These are phyloP conservation scores for Daphoenositta chrysoptera DNA, from an alignment of 2,113 vertebrate genomes.

Conservation along the genomic window DNA sequence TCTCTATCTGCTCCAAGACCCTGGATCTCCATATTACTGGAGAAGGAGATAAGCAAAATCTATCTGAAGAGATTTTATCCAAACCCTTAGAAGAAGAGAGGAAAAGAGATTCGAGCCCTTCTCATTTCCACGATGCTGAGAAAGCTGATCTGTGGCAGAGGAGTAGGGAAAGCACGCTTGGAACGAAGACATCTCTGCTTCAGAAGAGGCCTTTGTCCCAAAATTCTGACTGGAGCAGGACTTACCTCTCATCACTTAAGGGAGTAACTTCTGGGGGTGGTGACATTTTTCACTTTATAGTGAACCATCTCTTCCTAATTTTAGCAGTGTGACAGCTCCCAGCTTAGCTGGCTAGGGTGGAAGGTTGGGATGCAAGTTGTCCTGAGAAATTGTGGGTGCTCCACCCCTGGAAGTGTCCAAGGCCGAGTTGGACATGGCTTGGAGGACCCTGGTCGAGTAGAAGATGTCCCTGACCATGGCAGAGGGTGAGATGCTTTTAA, in stretches of 20 bases:
- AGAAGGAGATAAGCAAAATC: background rate
- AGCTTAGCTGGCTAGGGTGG: background rate
- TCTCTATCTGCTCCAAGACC: background rate
- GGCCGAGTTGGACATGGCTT: background rate
- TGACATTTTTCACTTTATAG: background rate
- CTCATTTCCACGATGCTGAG: background rate
- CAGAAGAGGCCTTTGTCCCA: background rate
- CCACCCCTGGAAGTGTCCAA: background rate
- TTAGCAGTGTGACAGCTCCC: background rate
- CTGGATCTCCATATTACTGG: background rate
- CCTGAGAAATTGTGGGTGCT: background rate
- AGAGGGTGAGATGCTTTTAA: background rate
- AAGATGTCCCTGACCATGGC: background rate
- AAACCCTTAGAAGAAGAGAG: background rate
- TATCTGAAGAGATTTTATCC: background rate
- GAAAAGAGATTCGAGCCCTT: background rate
- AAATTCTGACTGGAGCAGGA: background rate
- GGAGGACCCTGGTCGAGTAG: background rate
- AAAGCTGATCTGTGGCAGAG: background rate
- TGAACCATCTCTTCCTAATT: background rate
- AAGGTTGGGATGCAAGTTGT: background rate
- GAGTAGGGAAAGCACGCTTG: background rate
- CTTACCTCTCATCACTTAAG: background rate
- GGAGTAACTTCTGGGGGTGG: background rate
- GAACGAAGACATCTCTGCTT: background rate